These are phyloP conservation scores for Uria aalge DNA, from an alignment of 2,113 vertebrate species.

Conservation along the genomic window DNA sequence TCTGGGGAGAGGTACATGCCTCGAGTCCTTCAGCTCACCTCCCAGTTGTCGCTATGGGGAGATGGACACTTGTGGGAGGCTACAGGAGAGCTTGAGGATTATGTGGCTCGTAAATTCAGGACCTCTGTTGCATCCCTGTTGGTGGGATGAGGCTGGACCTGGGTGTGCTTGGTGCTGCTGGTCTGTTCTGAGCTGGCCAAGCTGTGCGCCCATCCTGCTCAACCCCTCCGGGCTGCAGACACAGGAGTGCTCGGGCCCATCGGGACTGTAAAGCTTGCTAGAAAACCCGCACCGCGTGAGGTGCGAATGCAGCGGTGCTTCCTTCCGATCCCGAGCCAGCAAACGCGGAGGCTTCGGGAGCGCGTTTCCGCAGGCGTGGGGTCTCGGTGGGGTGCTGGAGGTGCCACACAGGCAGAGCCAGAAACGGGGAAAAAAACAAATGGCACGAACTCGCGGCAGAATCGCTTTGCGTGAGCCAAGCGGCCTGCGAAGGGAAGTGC, in stretches of 20 bases:
- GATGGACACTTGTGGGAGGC: not conserved
- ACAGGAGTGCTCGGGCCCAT: accelerated
- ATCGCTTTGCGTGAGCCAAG: not conserved
- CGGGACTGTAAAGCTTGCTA: not conserved
- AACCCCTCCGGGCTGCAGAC: not conserved
- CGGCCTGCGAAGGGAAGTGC: constrained; percentile 22
- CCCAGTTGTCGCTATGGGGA: accelerated
- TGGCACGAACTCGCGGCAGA: not conserved
- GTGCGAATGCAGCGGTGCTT: not conserved
- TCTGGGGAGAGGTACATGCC: not conserved
- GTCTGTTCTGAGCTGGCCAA: not conserved
- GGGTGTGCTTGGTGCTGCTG: not conserved
- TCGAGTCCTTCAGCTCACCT: not conserved
- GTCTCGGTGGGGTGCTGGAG: not conserved
- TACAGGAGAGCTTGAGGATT: not conserved
- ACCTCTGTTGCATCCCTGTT: not conserved
- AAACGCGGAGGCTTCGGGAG: accelerated
- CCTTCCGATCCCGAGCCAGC: not conserved
- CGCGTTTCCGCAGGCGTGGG: accelerated
- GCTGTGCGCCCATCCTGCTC: not conserved
- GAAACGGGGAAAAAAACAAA: not conserved
- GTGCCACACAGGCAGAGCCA: not conserved
- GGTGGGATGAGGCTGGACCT: not conserved
- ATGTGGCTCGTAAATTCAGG: not conserved
- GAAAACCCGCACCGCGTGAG: accelerated